These are phyloP conservation scores for Cynodonichthys magdalenae DNA, from an alignment of 2,797 vertebrate species.

Conservation along the genomic window DNA sequence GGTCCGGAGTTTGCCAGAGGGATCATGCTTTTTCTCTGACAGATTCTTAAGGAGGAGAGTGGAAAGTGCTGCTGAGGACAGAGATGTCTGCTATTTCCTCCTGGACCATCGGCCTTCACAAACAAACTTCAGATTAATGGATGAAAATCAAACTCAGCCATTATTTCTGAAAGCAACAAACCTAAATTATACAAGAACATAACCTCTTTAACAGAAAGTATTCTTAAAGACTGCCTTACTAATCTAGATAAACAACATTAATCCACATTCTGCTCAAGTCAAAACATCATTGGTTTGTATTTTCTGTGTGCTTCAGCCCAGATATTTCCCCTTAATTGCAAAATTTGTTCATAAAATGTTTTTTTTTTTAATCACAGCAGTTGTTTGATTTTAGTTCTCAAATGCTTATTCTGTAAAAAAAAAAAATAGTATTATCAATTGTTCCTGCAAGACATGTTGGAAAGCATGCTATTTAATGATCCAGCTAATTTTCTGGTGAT, in stretches of 20 bases:
- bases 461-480: not conserved
- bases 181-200: no score
- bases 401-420: not conserved
- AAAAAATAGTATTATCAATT: not conserved
- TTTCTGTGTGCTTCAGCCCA: no score
- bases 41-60: not conserved
- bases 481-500: not conserved
- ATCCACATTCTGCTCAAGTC: no score
- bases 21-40: not conserved
- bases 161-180: no score
- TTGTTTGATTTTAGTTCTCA: not conserved
- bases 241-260: no score
- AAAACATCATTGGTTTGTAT: no score
- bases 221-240: no score
- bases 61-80: not conserved
- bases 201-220: no score
- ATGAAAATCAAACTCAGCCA: not conserved
- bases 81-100: not conserved
- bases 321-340: not conserved
- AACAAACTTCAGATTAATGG: not conserved
- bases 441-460: not conserved
- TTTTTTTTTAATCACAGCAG: no score
- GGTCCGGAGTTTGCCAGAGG: not conserved
- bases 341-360: not conserved
- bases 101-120: not conserved